Conservation (phyloP, 2,888 invertebrate genomes). For the Agrochola lota region DNA sequence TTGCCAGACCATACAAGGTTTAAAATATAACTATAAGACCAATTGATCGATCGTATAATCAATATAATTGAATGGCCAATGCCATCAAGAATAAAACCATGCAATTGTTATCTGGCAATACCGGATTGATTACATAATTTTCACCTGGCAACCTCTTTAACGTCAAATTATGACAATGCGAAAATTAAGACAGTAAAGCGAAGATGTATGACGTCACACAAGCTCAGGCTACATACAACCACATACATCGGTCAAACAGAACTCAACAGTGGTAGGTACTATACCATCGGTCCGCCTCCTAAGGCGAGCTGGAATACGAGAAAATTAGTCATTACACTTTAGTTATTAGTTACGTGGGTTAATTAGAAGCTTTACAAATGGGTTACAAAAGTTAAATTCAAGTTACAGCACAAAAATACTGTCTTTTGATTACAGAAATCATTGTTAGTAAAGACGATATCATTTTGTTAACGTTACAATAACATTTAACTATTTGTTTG, state of each 20-base stretch:
- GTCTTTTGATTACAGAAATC: neutral
- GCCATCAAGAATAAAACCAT: slow-evolving; percentile 22
- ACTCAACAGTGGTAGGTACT: slow-evolving; percentile 84
- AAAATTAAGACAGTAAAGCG: slow-evolving; percentile 49
- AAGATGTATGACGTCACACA: slow-evolving; percentile 55
- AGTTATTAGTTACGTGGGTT: slow-evolving; percentile 46
- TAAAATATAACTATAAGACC: neutral
- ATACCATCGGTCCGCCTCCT: slow-evolving; percentile 82
- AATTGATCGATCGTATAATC: neutral
- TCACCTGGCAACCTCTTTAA: slow-evolving; percentile 19
- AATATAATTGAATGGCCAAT: neutral
- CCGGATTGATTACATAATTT: neutral
- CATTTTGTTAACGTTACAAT: neutral
- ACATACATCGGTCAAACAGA: slow-evolving; percentile 68
- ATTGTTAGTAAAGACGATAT: neutral
- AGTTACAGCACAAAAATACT: neutral
- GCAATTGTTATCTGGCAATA: slow-evolving; percentile 7
- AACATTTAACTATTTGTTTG: too few species aligned
- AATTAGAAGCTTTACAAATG: slow-evolving; percentile 1
- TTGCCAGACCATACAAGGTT: slow-evolving; percentile 14
- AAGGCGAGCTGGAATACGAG: slow-evolving; percentile 80
- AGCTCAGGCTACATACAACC: slow-evolving; percentile 61
- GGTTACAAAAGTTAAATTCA: neutral
- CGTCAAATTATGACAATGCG: slow-evolving; percentile 20
- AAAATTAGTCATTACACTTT: slow-evolving; percentile 59